These are phyloP conservation scores for Menidia menidia DNA, from an alignment of 2,797 vertebrate genomes.

Conservation along the genomic window DNA sequence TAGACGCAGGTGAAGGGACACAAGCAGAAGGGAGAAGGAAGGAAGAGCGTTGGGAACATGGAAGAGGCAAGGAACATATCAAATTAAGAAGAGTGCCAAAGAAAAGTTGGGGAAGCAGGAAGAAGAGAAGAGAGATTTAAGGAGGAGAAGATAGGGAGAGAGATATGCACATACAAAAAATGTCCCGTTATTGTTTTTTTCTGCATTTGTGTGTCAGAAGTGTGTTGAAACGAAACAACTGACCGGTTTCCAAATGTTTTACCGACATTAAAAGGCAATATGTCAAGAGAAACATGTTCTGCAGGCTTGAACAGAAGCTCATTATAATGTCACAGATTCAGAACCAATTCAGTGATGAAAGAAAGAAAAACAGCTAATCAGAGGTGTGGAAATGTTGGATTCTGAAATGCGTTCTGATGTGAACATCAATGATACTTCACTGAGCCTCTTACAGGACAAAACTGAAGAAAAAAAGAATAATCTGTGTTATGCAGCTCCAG, in stretches of 20 bases:
- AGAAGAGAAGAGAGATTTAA: neutral
- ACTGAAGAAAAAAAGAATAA: no score
- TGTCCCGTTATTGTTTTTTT: neutral
- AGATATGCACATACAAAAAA: neutral
- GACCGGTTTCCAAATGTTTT: no score
- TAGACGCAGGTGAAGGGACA: neutral
- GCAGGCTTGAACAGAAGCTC: neutral
- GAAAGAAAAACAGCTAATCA: no score
- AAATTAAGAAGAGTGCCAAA: neutral
- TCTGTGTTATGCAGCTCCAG: no score
- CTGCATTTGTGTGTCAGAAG: neutral
- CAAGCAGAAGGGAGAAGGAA: neutral
- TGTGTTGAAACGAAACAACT: no score
- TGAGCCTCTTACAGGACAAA: no score
- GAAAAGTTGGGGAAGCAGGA: neutral
- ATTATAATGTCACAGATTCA: no score
- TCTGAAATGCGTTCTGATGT: no score
- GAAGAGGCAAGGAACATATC: neutral
- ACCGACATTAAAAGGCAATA: neutral
- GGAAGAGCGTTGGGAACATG: neutral
- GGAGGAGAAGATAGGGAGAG: constrained; percentile 6
- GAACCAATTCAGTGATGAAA: no score
- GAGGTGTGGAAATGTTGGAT: no score
- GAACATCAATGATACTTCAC: no score
- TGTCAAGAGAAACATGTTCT: neutral